Evolutionary conservation across 1,140 invertebrate species (phyloP).

Genomic region (Macrocentrus cingulum): DNA sequence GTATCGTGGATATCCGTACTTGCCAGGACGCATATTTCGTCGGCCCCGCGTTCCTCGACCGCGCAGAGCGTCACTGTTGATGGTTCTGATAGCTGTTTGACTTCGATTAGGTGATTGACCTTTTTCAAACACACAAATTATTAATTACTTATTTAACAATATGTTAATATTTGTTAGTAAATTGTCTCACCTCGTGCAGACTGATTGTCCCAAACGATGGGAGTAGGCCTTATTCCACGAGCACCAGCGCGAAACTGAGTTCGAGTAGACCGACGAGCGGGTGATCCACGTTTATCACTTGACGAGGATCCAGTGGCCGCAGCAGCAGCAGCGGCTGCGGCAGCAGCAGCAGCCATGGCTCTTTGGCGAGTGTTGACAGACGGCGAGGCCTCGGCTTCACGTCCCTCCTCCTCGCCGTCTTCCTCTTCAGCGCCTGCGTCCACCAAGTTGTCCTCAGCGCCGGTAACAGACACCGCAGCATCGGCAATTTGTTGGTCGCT

Average conservation of each 20-base stretch:
- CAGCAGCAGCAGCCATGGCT: conserved; percentile 31
- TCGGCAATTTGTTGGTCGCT: conserved; percentile 64
- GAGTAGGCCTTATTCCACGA: conserved; percentile 48
- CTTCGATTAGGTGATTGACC: conserved; percentile 8
- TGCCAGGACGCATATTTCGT: conserved; percentile 3
- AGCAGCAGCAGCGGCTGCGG: conserved; percentile 27
- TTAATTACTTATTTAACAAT: too few relatives aligned
- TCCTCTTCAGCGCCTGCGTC: conserved; percentile 62
- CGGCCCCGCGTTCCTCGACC: conserved; percentile 2
- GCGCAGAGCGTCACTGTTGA: conserved; percentile 3
- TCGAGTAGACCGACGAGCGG: conserved; percentile 35
- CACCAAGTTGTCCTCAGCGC: conserved; percentile 44
- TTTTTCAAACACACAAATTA: neutral
- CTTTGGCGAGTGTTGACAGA: conserved; percentile 54
- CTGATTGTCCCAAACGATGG: conserved; percentile 53
- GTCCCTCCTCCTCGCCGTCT: conserved; percentile 63
- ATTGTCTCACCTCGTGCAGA: conserved; percentile 33
- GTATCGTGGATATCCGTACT: conserved; percentile 11
- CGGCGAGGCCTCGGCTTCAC: conserved; percentile 62
- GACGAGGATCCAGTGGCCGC: conserved; percentile 8
- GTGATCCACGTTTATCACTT: conserved; percentile 21
- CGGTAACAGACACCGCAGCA: conserved; percentile 44
- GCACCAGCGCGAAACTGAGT: conserved; percentile 34
- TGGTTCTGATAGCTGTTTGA: neutral
- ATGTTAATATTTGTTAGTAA: neutral